These are phyloP conservation scores for Cotesia glomerata DNA, from an alignment of 1,140 invertebrate genomes.

Conservation along the genomic window DNA sequence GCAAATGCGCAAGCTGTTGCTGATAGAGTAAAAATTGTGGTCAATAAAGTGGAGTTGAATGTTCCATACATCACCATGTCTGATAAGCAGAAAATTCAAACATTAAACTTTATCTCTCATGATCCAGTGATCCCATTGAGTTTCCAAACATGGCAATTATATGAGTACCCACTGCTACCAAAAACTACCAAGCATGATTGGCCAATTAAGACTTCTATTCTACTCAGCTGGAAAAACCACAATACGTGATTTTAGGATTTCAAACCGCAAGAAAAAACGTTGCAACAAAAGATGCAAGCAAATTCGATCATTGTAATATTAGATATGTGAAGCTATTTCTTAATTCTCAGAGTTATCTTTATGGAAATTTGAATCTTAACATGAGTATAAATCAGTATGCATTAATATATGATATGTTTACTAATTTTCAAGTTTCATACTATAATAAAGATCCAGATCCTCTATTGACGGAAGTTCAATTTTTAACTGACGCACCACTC, in stretches of 20 bases:
- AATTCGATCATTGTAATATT: conserved; percentile 18
- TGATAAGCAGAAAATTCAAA: conserved; percentile 16
- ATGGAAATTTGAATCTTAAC: conserved; percentile 27
- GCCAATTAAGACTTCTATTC: conserved; percentile 29
- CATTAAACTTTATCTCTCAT: conserved; percentile 28
- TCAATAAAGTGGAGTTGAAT: not conserved
- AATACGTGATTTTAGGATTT: conserved; percentile 5
- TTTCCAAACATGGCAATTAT: conserved; percentile 24
- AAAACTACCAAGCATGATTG: conserved; percentile 39
- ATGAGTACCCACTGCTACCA: conserved; percentile 46
- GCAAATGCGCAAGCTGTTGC: conserved; percentile 14
- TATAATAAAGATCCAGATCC: conserved; percentile 4
- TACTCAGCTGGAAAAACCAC: conserved; percentile 27
- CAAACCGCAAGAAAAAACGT: too few species aligned
- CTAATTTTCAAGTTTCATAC: conserved; percentile 26
- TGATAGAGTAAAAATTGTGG: conserved; percentile 8
- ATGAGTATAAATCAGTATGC: conserved; percentile 8
- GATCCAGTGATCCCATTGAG: conserved; percentile 37
- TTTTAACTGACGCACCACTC: not conserved
- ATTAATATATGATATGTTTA: conserved; percentile 18
- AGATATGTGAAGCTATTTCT: conserved; percentile 29
- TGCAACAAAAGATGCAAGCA: too few species aligned
- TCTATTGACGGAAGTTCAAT: not conserved
- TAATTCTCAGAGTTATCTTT: conserved; percentile 30
- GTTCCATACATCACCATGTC: conserved; percentile 14